Base-by-base conservation (phyloP, 92 coral and sea anemone genomes). In the Epizoanthus fatuus region DNA sequence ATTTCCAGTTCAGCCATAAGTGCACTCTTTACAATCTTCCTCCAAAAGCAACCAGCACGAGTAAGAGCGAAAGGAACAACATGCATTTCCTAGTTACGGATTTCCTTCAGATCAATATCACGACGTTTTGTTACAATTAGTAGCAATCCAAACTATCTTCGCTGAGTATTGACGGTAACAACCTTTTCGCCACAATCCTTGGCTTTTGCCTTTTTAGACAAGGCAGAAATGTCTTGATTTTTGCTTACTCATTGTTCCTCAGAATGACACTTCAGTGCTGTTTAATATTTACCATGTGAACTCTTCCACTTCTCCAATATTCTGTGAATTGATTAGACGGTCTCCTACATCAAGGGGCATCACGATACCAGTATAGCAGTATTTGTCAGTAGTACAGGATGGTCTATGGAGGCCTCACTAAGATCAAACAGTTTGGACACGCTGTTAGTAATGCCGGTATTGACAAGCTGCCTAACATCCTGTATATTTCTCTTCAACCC, bases 401-500 rank as follows among this genome's bases (percentile, higher is more conserved):
- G 90, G 37, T 64, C 89, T 71, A 5, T 49, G 35, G 69, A 67
- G 55, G 66, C 80, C 53, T 85, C 88, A 81, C 72, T 68, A 72
- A 88, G 49, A 37, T 85, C 92, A 68, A 88, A 92, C 22, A 92
- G 95, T 80, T 88, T 92, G 69, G 87, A 60, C 90, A 92, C 79
- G 71, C 81, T 79, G 20, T 87, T 79, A 8, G 75, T 14, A 45
- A 81, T 81, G 90, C 84, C 37, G n/a, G n/a, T n/a, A n/a, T 69
- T 54, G 45, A 88, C 16, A 39, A 92, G 86, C 95, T 65, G 55
- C 75, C 73, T 81, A 17, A 92, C 81, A 62, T 89, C 93, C 5
- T 39, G 13, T 54, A 89, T 93, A 86, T 92, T 93, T 63, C 25
- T 22, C 25, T 22, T 22, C 25, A 22, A 93, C 44, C 93, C 89